Evolutionary conservation across 2,888 invertebrate species (phyloP).

Genomic region (Drosophila atroscutellata): DNA sequence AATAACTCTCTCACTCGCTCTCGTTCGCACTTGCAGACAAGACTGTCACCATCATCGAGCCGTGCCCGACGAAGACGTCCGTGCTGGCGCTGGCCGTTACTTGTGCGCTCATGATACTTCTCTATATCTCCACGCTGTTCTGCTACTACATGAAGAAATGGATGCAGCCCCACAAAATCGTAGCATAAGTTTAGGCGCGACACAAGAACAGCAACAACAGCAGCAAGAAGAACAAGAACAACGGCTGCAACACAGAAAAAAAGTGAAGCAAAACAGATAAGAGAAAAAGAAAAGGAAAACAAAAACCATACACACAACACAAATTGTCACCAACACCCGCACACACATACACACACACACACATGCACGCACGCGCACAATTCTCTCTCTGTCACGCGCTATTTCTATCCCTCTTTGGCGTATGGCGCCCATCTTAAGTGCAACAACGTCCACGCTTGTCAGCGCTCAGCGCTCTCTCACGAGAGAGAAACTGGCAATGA

Average conservation of each 20-base stretch:
- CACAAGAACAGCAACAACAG: conserved; percentile 18
- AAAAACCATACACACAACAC: conserved; percentile 63
- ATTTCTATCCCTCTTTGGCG: conserved; percentile 67
- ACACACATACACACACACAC: conserved; percentile 34
- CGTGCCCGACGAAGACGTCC: conserved; percentile 96
- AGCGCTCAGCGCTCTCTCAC: conserved; percentile 53
- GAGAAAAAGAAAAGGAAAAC: conserved; percentile 52
- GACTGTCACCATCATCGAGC: conserved; percentile 95
- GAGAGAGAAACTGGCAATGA: conserved; percentile 43
- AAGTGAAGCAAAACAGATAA: conserved; percentile 20
- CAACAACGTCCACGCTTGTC: conserved; percentile 37
- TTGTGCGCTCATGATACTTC: conserved; percentile 93
- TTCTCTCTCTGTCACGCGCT: conserved; percentile 46
- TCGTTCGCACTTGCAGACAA: conserved; percentile 88
- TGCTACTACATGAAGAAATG: conserved; percentile 97
- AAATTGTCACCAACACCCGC: conserved; percentile 64
- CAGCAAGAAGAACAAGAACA: conserved; percentile 6
- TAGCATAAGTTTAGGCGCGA: conserved; percentile 86
- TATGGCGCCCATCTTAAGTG: conserved; percentile 26
- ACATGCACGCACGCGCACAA: conserved; percentile 11
- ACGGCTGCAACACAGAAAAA: conserved; percentile 12
- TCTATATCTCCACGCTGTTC: conserved; percentile 96
- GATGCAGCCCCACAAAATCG: conserved; percentile 93
- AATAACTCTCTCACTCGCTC: neutral
- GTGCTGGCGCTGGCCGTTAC: conserved; percentile 96